Evolutionary conservation across 2,113 vertebrate genomes (phyloP), one percentile per base, ranked within the genome.

Genomic region (Oxygymnocypris stewartii): DNA sequence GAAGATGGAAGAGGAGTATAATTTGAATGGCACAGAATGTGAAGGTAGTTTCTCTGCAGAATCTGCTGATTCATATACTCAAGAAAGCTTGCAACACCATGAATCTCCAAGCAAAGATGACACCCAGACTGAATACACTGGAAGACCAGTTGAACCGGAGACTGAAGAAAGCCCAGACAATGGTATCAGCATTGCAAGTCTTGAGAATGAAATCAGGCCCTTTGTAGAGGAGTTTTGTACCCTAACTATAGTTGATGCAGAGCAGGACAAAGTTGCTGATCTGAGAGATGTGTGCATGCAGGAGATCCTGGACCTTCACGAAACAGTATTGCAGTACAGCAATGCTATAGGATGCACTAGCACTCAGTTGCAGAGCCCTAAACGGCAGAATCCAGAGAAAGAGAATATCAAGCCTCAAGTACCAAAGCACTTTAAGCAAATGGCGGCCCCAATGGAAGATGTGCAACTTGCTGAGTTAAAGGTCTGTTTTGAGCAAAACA

Each of bases 361-460:
- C 31, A 92, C 95, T 65, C 91, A 95, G n/a, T 76, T 96, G 0
- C 76, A 54, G 92, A 95, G 65, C 92, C 86, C 79, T 44, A 63
- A 82, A 25, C 89, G 91, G 57, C 85, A 92, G 4, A 67, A 37
- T 18, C 87, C 85, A 1, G 94, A 89, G 25, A 69, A 57, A 11
- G 85, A 92, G 28, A 82, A 92, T 47, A 84, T 88, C 0, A 77
- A 84, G 0, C 91, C 92, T 51, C 94, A 91, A 59, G 63, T 89
- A 7, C 86, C 90, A 10, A 95, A 95, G n/a, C 94, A 93, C 4
- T 91, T 91, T 79, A 91, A 88, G 9, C 23, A 63, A 80, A 59
- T 94, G 2, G 84, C 92, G 25, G 93, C 92, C 31, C 91, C 89
- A 23, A 87, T 88, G 0, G 87, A 67, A 74, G 42, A 87, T 57